phyloP scores from a whole-genome alignment of 2,888 invertebrate genomes.

The Luperina nickerlii region DNA sequence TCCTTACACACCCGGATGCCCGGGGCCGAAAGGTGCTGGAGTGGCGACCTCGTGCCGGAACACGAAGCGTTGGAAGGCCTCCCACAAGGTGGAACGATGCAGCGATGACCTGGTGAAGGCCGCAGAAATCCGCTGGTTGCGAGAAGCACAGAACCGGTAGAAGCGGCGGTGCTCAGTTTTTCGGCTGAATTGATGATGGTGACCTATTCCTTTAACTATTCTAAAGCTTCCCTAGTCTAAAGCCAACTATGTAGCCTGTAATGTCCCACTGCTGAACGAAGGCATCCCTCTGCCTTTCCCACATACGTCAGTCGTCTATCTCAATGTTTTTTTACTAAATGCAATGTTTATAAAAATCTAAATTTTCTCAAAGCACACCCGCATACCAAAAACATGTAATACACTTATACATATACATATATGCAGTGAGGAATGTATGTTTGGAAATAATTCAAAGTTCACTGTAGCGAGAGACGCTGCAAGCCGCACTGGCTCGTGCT shows the following conservation, averaged over 20 bases:
- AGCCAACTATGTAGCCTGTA: neutral
- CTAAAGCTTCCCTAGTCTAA: neutral
- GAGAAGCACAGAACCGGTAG: too few species aligned
- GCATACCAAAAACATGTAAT: neutral
- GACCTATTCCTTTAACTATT: too few species aligned
- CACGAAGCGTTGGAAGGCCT: neutral
- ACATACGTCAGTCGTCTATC: too few species aligned
- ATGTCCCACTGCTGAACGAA: neutral
- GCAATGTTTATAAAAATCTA: neutral
- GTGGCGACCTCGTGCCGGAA: neutral
- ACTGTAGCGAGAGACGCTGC: constrained; percentile 60
- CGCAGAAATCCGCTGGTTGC: too few species aligned
- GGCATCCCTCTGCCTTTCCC: neutral
- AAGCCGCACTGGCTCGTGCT: constrained; percentile 57
- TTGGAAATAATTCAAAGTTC: constrained; percentile 68
- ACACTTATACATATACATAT: neutral
- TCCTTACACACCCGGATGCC: neutral
- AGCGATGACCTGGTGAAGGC: neutral
- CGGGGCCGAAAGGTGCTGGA: neutral
- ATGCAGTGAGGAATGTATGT: constrained; percentile 58
- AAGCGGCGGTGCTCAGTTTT: too few species aligned
- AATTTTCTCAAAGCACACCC: neutral
- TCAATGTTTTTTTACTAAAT: neutral
- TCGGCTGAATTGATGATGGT: too few species aligned
- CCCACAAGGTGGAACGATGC: neutral